Base-by-base conservation (phyloP, 2,113 vertebrate species). In the Odobenus rosmarus region DNA sequence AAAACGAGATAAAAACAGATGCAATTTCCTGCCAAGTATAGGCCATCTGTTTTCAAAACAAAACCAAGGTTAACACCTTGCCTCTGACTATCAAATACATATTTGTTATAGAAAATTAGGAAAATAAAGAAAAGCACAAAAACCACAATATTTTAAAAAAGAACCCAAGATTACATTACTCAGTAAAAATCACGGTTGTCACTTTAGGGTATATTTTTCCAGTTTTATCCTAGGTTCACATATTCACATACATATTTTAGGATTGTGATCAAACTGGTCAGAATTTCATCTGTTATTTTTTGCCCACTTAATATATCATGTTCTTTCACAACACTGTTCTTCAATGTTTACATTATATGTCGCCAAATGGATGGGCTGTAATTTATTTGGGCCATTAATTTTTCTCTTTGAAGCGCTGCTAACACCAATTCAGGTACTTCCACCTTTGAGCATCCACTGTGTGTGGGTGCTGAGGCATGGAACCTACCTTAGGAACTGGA, bases 21-120 rank as follows among this genome's bases (percentile, higher is more conserved):
- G 36, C 90, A 93, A 94, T 85, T 79, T 83, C 42, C 28, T 77
- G 42, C 33, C 21, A 94, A 77, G 15, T 61, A 79, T 0, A 96
- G 39, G 23, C 31, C 51, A 90, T 62, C 33, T 80, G 23, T 82
- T 96, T 97, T 86, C 7, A 92, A 95, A 95, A 88, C 51, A 95
- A 94, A 96, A 85, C 9, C 72, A 90, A 84, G 7, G 5, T 84
- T 90, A 57, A 90, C 28, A 14, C 82, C 89, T 91, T 92, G 71
- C 36, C 36, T 85, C 87, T 92, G 39, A 93, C 88, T 82, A 69
- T 18, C 31, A 92, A 93, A 95, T 64, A 77, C 1, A 24, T 62
- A 61, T 64, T 89, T 84, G 76, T 79, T 79, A 88, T 2, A 89
- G 76, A 89, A 53, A 77, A 85, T 72, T 80, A 77, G 77, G 28